These are phyloP conservation scores for Limnephilus marmoratus DNA, from an alignment of 2,888 invertebrate genomes.

Conservation along the genomic window DNA sequence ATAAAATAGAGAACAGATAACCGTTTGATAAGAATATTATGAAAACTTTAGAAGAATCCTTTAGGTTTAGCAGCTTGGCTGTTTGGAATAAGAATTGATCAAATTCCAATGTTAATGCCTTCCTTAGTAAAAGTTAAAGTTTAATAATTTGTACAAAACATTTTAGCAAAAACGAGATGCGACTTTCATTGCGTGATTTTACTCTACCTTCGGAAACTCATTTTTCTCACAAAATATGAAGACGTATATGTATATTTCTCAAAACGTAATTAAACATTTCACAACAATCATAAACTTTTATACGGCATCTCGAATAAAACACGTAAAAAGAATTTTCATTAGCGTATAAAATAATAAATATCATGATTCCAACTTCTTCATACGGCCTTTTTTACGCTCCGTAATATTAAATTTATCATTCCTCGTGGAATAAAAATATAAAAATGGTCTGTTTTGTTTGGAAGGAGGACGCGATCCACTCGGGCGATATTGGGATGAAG, in stretches of 20 bases:
- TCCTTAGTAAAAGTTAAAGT: too few relatives aligned
- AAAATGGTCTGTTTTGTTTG: constrained; percentile 42
- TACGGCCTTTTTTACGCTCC: constrained; percentile 4
- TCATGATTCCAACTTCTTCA: constrained; percentile 21
- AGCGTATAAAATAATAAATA: constrained; percentile 11
- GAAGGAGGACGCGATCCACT: constrained; percentile 39
- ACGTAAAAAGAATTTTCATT: constrained; percentile 23
- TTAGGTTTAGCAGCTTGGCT: too few relatives aligned
- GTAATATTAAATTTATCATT: constrained; percentile 59
- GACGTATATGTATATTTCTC: neutral
- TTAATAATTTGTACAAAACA: too few relatives aligned
- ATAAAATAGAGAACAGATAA: too few relatives aligned
- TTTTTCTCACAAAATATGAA: neutral
- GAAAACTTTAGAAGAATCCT: too few relatives aligned
- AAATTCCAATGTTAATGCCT: too few relatives aligned
- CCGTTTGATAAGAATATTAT: too few relatives aligned
- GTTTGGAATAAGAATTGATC: too few relatives aligned
- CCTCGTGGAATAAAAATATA: constrained; percentile 38
- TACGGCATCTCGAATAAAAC: constrained; percentile 20
- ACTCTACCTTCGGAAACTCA: neutral
- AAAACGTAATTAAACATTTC: neutral
- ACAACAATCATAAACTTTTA: neutral
- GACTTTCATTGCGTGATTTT: neutral
- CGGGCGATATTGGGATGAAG: constrained; percentile 57
- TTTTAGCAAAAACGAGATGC: too few relatives aligned